A percentile compares a stretch with the other conserved stretches of the same genome.
Evolutionary conservation across 2,113 vertebrate genomes (phyloP).

Genomic region (Epinephelus moara): DNA sequence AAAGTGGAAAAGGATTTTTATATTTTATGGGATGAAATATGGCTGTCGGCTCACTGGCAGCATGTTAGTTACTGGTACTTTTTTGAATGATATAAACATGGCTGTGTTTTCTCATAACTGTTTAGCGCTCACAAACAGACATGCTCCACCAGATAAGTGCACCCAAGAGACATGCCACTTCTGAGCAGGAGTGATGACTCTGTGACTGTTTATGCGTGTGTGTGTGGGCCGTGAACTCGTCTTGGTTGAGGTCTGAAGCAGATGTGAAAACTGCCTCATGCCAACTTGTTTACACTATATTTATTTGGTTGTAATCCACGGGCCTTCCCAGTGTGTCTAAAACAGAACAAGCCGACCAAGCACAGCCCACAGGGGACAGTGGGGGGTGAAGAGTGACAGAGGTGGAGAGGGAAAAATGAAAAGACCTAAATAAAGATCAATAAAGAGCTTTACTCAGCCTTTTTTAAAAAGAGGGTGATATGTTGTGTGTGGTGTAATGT

Average conservation of each 20-base stretch:
- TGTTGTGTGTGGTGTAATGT: constrained; percentile 17
- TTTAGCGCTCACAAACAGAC: constrained; percentile 48
- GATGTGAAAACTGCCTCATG: constrained; percentile 55
- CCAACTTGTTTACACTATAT: constrained; percentile 51
- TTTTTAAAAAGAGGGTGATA: neutral
- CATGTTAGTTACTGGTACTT: neutral
- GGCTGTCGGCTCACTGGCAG: constrained; percentile 1
- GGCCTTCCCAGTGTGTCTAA: constrained; percentile 17
- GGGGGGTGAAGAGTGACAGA: constrained; percentile 21
- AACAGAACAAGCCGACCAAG: constrained; percentile 13
- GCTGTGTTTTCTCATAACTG: constrained; percentile 39
- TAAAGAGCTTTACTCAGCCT: neutral
- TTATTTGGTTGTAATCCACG: constrained; percentile 28
- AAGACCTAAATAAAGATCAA: too few species aligned
- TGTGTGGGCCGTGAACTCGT: constrained; percentile 2
- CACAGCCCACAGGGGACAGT: constrained; percentile 10
- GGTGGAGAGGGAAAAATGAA: neutral
- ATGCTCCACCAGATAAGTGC: constrained; percentile 41
- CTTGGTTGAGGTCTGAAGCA: constrained; percentile 36
- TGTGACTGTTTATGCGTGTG: constrained; percentile 11
- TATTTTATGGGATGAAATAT: constrained; percentile 19
- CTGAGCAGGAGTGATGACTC: constrained; percentile 17
- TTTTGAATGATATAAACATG: constrained; percentile 14
- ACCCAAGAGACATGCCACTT: constrained; percentile 48
- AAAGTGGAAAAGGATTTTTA: constrained; percentile 14